Evolutionary conservation across 1,140 invertebrate genomes (phyloP), one percentile per base, ranked within the genome.

Genomic region (Batillaria attramentaria): DNA sequence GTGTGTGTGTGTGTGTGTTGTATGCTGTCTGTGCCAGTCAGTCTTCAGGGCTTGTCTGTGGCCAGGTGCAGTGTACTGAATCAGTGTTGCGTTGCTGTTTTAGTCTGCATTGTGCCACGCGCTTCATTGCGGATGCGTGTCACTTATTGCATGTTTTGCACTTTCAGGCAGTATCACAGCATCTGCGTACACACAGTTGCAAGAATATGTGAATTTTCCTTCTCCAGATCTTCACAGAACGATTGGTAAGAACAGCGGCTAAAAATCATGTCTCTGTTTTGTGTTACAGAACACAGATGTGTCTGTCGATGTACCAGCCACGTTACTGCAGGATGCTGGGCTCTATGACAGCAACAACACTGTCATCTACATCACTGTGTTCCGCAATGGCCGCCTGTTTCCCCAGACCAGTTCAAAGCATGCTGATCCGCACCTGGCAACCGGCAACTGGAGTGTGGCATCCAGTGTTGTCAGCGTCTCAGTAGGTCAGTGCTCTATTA

Each of bases 371-470:
- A 86, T 91, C 43, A 84, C 88, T 16, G 75, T 88, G 18, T 90
- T 89, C 81, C 84, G 85, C 54, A 85, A 86, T 73, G 80, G 86
- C 39, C 82, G 82, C 8, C 80, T 90, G 35, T 91, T 91, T 79
- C 90, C 90, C 10, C 72, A 82, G 18, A 77, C 84, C 8, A 69
- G 81, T 1, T n/a, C 79, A 10, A 50, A 66, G 8, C 81, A 82
- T 39, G 73, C 78, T 8, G 88, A 88, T 60, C 81, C 82, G 31
- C 77, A 78, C n/a, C 80, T 89, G 37, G 72, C 68, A 13, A 72
- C 66, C 8, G 83, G 82, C 43, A 80, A 80, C 37, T 83, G 87
- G 79, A 79, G 77, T 13, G 83, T 87, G 39, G 83, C 86, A 0
- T 85, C 87, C 16, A 78, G 77, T 33, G 85, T 89, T 3, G 42